Base-by-base conservation (phyloP, 2,113 vertebrate species). In the Cottus gobio region DNA sequence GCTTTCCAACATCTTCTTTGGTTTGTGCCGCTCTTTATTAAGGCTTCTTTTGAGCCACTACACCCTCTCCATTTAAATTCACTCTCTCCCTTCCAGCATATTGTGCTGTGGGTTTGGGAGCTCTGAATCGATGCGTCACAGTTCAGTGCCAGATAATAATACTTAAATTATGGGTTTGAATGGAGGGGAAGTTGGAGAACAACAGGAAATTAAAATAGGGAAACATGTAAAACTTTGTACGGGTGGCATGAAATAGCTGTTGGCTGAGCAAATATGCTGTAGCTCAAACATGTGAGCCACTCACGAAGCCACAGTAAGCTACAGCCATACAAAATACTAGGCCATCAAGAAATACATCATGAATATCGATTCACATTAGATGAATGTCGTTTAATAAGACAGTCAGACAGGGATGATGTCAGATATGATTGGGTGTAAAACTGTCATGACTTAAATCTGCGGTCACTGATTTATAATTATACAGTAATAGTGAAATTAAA, bases 161-260 rank as follows among this genome's bases (percentile, higher is more conserved):
- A 69, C 72, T 64, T 78, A 79, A 44, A 44, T 77, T 75, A 80
- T 82, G 34, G 79, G 80, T 77, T 42, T 75, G 56, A 86, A 84
- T 39, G 24, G 26, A 79, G 78, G 54, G 82, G 85, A 92, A 90
- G 89, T 86, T 86, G 28, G 31, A 80, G 13, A 80, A 71, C 36
- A 82, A 77, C 72, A 78, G 83, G 85, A 91, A 87, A 89, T 85
- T 72, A 87, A 86, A 91, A 91, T 73, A 83, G 66, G 78, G 89
- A 90, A 88, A 90, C 71, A 83, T 82, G 60, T 75, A 69, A 48
- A 71, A 64, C 6, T 16, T 58, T 83, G 72, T 44, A 60, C 34
- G 74, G 60, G 48, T 70, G 39, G 28, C 12, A 30, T 65, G 36
- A 80, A 87, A 84, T 76, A 82, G 46, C 24, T 58, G 52, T 68